These are phyloP conservation scores for Scopus umbretta DNA, from an alignment of 2,113 vertebrate species.

Conservation along the genomic window DNA sequence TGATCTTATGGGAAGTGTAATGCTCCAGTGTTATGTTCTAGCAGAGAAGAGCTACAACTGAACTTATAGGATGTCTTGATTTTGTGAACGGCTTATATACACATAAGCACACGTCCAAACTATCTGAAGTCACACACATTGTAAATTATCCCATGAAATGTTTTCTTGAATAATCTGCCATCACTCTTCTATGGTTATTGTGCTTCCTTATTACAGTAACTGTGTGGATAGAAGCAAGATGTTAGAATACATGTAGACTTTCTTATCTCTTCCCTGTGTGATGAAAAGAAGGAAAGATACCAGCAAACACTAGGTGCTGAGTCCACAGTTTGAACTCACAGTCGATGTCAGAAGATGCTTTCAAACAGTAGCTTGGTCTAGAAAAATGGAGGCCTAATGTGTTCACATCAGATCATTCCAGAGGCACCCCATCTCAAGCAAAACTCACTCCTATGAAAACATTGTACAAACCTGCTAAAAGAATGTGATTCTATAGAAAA, in stretches of 20 bases:
- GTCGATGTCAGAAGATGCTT: neutral
- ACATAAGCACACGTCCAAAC: neutral
- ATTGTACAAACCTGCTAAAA: neutral
- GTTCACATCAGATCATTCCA: neutral
- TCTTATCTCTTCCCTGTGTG: neutral
- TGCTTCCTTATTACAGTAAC: neutral
- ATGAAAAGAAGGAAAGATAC: neutral
- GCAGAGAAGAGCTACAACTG: neutral
- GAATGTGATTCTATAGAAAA: neutral
- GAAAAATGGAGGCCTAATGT: neutral
- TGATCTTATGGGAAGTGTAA: neutral
- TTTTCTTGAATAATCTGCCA: neutral
- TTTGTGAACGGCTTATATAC: neutral
- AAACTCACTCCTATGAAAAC: neutral
- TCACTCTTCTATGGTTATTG: neutral
- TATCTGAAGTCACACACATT: neutral
- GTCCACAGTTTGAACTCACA: neutral
- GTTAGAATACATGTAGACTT: neutral
- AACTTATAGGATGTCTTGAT: neutral
- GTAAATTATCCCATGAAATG: neutral
- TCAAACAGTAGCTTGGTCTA: neutral
- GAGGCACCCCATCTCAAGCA: neutral
- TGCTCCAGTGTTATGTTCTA: fast-evolving
- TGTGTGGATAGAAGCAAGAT: neutral
- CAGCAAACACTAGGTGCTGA: neutral